Conservation (phyloP, 2,888 invertebrate species). For the Luperina nickerlii region DNA sequence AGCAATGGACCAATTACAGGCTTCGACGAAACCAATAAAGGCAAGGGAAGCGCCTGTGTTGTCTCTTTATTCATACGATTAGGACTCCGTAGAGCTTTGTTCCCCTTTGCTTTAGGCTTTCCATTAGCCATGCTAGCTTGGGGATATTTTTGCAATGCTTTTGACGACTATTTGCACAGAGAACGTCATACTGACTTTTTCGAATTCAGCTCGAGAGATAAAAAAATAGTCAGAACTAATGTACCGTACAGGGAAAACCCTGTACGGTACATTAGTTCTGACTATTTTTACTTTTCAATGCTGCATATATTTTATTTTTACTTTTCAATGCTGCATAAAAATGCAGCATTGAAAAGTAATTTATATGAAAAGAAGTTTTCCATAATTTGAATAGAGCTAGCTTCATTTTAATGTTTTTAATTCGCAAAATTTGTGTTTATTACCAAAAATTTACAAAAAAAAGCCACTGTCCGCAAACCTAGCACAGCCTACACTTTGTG, state of each 20-base stretch:
- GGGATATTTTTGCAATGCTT: neutral
- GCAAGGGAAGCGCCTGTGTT: constrained; percentile 17
- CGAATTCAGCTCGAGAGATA: neutral
- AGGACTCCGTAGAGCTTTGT: constrained; percentile 29
- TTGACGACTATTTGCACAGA: neutral
- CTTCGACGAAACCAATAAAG: constrained; percentile 59
- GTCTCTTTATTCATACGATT: constrained; percentile 55
- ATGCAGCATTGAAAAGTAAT: neutral
- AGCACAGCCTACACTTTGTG: neutral
- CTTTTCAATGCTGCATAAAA: too few species aligned
- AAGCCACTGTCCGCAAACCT: neutral
- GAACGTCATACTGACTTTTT: neutral
- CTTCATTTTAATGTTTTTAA: neutral
- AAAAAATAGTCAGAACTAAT: neutral
- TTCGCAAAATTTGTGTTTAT: neutral
- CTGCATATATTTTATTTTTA: too few species aligned
- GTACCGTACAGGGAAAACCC: neutral
- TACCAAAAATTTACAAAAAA: neutral
- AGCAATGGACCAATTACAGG: constrained; percentile 55
- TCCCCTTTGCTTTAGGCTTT: constrained; percentile 13
- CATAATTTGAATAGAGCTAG: too few species aligned
- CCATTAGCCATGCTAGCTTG: neutral
- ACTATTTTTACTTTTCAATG: too few species aligned
- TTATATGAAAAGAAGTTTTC: neutral
- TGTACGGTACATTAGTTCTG: too few species aligned